phyloP scores from a whole-genome alignment of 2,113 vertebrate species.

The Donacobius atricapilla region DNA sequence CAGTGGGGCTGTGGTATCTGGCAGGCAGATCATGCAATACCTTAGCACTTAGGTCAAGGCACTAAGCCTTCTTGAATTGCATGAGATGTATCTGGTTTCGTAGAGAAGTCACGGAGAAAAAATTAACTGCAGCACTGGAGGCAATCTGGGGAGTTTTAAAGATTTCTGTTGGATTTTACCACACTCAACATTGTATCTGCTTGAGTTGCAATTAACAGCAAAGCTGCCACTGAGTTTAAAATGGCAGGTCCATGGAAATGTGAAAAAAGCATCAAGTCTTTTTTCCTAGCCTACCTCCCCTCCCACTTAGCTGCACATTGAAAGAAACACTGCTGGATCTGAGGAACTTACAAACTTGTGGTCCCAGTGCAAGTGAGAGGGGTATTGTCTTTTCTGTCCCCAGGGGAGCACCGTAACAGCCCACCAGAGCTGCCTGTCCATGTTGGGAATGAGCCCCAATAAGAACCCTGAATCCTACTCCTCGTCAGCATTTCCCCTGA shows the following conservation, averaged over 20 bases:
- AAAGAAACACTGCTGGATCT: background rate
- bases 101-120: constrained; percentile 8
- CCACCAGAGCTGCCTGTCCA: background rate
- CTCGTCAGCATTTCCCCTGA: background rate
- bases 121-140: constrained; percentile 13
- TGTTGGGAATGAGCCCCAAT: background rate
- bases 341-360: background rate
- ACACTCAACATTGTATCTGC: background rate
- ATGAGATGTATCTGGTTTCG: constrained; percentile 21
- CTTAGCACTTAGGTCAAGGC: constrained; percentile 47
- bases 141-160: constrained; percentile 39
- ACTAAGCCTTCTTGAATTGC: constrained; percentile 35
- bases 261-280: background rate
- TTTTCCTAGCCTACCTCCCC: background rate
- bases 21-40: constrained; percentile 39
- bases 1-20: background rate
- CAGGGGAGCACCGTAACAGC: background rate
- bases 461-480: background rate
- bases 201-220: background rate
- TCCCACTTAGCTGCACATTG: background rate
- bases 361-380: background rate
- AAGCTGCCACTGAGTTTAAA: background rate
- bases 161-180: constrained; percentile 13
- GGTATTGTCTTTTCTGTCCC: background rate
- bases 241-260: background rate